Base-by-base conservation (phyloP, 2,888 invertebrate species). In the Callinectes sapidus region DNA sequence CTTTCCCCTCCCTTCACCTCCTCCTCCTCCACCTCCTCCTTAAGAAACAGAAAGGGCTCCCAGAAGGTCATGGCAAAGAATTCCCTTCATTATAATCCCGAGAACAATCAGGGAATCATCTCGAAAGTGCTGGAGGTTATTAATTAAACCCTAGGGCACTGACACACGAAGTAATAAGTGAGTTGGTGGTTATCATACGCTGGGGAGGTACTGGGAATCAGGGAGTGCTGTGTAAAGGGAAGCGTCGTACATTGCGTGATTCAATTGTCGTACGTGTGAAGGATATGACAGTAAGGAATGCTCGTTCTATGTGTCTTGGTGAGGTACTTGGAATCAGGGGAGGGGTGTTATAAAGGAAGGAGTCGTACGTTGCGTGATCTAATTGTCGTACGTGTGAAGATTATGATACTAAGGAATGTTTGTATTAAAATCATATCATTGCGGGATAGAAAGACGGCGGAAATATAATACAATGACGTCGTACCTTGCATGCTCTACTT, bases 1-100 rank as follows among this genome's bases (percentile, higher is more conserved):
- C 8, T 32, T 35, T 81, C 81, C 81, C n/a, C 16, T 32, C 32
- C 81, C 81, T 81, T 81, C 35, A 32, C 81, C 81, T 35, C 35
- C 35, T 81, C 81, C 81, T 81, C 81, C 81, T 81, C 81, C 81
- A 18, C 35, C 35, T 81, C 81, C 81, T 81, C 81, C 81, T 81
- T 81, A 81, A 81, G 32, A 35, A 32, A 35, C 16, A 35, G 71
- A 18, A 35, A 16, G 32, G 35, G 13, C 35, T 18, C 35, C 81
- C 35, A 81, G 35, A 35, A 81, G 81, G 81, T 81, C 81, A 71
- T 13, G n/a, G n/a, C n/a, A 71, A 71, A 71, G 71, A n/a, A 71
- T n/a, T 28, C n/a, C n/a, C 71, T 71, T 71, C 71, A 28, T 71
- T 71, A 71, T 61, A 61, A 61, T 61, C 61, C 61, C 18, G 2